phyloP scores from a whole-genome alignment of 2,797 vertebrate species.

The Oceanodroma leucorhoa region DNA sequence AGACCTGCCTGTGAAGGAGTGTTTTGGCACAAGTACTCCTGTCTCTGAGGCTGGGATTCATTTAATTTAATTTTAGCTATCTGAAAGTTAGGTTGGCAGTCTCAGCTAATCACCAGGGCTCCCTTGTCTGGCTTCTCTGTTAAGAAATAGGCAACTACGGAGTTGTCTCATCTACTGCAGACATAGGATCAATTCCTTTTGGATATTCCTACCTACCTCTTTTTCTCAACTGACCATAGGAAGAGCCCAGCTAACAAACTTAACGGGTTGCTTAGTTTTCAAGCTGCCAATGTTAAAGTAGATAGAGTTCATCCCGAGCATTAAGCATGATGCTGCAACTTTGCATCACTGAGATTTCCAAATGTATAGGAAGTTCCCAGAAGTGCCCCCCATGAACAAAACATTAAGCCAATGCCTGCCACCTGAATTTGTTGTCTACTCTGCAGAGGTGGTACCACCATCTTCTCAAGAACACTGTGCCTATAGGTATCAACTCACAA shows the following conservation, averaged over 20 bases:
- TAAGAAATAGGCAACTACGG: neutral
- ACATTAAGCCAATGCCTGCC: fast-evolving
- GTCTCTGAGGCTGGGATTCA: neutral
- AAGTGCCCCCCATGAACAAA: neutral
- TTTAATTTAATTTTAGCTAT: neutral
- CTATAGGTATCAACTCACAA: neutral
- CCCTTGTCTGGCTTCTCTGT: neutral
- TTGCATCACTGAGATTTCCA: neutral
- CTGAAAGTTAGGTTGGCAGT: neutral
- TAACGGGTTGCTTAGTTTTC: neutral
- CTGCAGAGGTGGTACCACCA: neutral
- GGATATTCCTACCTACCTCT: neutral
- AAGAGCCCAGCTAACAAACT: neutral
- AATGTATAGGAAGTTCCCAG: neutral
- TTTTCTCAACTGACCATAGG: neutral
- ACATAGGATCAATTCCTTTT: neutral
- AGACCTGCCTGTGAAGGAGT: neutral
- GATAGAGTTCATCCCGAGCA: neutral
- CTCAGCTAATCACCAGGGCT: neutral
- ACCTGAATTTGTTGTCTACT: neutral
- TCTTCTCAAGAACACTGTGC: neutral
- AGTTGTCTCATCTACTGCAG: neutral
- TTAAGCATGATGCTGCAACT: neutral
- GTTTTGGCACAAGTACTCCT: neutral
- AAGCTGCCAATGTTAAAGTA: neutral